These are phyloP conservation scores for Gnatocerus cornutus DNA, from an alignment of 2,888 invertebrate genomes.

Conservation along the genomic window DNA sequence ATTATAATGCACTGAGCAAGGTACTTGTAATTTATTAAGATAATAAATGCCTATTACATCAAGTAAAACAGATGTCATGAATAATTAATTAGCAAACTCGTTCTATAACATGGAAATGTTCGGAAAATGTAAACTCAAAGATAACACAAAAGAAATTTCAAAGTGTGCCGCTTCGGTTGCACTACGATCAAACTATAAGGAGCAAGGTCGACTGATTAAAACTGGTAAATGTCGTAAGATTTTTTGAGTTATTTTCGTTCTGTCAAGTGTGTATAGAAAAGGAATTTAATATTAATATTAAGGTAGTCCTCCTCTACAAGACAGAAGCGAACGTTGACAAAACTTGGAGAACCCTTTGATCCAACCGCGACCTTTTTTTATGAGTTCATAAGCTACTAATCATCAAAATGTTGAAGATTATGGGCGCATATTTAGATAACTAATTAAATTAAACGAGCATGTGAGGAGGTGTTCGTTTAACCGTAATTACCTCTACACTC, in stretches of 20 bases:
- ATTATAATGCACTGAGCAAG: background rate
- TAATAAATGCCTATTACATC: slow-evolving; percentile 7
- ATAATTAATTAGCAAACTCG: slow-evolving; percentile 1
- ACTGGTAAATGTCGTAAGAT: slow-evolving; percentile 60
- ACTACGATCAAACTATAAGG: slow-evolving; percentile 32
- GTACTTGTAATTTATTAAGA: slow-evolving; percentile 4
- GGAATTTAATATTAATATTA: slow-evolving; percentile 54
- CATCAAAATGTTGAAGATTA: slow-evolving; percentile 33
- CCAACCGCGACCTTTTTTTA: slow-evolving; percentile 38
- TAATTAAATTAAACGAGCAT: slow-evolving; percentile 30
- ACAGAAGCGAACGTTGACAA: slow-evolving; percentile 49
- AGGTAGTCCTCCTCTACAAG: slow-evolving; percentile 40
- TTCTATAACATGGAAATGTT: background rate
- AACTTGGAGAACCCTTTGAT: slow-evolving; percentile 49
- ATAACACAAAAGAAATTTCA: background rate
- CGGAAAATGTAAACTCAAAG: background rate
- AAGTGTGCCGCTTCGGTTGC: slow-evolving; percentile 44
- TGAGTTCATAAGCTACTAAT: slow-evolving; percentile 18
- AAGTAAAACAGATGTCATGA: slow-evolving; percentile 4
- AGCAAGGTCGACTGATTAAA: slow-evolving; percentile 58
- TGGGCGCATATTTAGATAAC: slow-evolving; percentile 29
- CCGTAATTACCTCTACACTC: slow-evolving; percentile 17
- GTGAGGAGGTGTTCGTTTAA: slow-evolving; percentile 13
- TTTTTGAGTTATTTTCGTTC: slow-evolving; percentile 59
- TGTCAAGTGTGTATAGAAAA: slow-evolving; percentile 53